Percentiles rank a stretch among this genome's conserved stretches.
Evolutionary conservation across 2,113 vertebrate species (phyloP).

Genomic region (Collichthys lucidus): DNA sequence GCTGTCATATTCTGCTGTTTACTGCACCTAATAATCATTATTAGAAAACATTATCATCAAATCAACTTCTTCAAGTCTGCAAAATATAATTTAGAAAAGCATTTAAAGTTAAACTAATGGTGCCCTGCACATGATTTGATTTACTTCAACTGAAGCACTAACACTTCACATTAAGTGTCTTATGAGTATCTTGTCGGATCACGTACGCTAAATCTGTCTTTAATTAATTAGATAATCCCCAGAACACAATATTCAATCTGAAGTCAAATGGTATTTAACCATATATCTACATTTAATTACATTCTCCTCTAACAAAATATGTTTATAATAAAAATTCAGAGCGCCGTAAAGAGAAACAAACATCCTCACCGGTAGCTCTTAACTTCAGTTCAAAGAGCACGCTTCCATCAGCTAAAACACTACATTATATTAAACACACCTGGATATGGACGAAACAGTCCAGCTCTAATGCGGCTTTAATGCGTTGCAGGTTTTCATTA

Average conservation of each 20-base stretch:
- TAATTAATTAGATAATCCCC: not conserved
- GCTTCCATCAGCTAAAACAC: not conserved
- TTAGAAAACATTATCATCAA: too few species aligned
- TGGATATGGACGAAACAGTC: not conserved
- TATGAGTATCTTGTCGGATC: not conserved
- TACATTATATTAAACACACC: not conserved
- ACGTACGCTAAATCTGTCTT: not conserved
- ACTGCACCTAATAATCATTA: too few species aligned
- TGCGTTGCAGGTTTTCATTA: constrained; percentile 9
- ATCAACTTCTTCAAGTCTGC: not conserved
- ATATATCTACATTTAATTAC: not conserved
- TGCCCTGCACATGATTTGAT: not conserved
- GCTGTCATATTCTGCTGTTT: not conserved
- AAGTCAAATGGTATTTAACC: not conserved
- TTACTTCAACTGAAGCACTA: not conserved
- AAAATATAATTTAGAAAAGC: not conserved
- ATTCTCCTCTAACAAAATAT: not conserved
- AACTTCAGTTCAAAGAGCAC: not conserved
- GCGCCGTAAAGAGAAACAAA: not conserved
- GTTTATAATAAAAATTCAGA: not conserved
- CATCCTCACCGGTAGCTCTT: not conserved
- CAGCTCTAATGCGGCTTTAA: constrained; percentile 16
- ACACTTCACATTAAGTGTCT: not conserved
- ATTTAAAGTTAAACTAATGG: not conserved
- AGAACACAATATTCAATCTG: not conserved